Base-by-base conservation (phyloP, 2,113 vertebrate genomes). In the Oreochromis aureus region DNA sequence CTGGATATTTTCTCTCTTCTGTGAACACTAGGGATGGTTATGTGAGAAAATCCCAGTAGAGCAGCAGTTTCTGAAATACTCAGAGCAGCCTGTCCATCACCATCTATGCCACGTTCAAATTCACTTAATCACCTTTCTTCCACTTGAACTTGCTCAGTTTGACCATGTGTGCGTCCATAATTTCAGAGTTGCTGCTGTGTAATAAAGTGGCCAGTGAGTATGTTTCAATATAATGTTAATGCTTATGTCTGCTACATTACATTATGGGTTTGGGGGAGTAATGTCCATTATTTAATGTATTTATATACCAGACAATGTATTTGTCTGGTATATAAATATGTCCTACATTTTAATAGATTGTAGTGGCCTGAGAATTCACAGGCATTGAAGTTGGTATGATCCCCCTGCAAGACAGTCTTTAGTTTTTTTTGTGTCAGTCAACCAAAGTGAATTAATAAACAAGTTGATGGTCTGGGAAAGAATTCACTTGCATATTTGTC, bases 321-420 rank as follows among this genome's bases (percentile, higher is more conserved):
- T 36, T 36, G 10, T 19, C 59, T 10, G 16, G 30, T 32, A 15
- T 44, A 24, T 73, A 44, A 46, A 73, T 24, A 10, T 1, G 39
- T 24, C 7, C 22, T 4, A 24, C 66, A 73, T 18, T 27, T 73
- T 73, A 73, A 46, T 46, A 46, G 22, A 30, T 18, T 30, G 6
- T 10, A 5, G 41, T 48, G 41, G 41, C 13, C 15, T 73, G 13
- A 48, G 30, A 73, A 18, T 18, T 27, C 22, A 24, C n/a, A 44
- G n/a, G 9, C 39, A 46, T 15, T 48, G 41, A 18, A 73, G 69
- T 27, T 73, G 0, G 41, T 46, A 73, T 46, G 39, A 27, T 73
- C 41, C 5, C 0, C 9, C 69, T 18, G 9, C 15, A 48, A 48
- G 22, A 30, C 24, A 0, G 5, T 46, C 39, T 61, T 34, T 9